These are phyloP conservation scores for Heliconius charithonia DNA, from an alignment of 2,888 invertebrate species.

Conservation along the genomic window DNA sequence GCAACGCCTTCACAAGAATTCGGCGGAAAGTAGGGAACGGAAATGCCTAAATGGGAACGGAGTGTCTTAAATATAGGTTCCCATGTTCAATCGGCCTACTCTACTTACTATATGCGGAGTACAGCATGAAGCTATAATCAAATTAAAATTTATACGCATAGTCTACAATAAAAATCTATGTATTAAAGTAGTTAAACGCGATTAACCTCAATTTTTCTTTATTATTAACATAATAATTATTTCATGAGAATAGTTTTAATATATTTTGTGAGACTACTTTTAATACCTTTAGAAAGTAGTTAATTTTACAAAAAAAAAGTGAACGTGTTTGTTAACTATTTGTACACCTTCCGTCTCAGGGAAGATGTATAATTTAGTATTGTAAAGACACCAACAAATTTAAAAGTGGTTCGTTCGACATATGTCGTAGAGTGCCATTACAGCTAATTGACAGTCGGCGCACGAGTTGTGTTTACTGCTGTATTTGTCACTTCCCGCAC, in stretches of 20 bases:
- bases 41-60: no score
- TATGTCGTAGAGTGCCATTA: slow-evolving; percentile 76
- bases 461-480: slow-evolving; percentile 69
- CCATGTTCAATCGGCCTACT: no score
- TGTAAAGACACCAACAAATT: slow-evolving; percentile 74
- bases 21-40: no score
- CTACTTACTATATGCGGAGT: no score
- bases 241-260: background rate
- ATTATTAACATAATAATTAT: slow-evolving; percentile 1
- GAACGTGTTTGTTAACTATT: slow-evolving; percentile 1
- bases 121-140: background rate
- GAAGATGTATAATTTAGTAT: slow-evolving; percentile 66
- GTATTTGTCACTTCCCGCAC: slow-evolving; percentile 78
- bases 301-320: slow-evolving; percentile 15
- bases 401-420: slow-evolving; percentile 70
- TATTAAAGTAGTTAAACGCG: slow-evolving; percentile 4
- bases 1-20: no score
- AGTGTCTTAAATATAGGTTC: no score
- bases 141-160: slow-evolving; percentile 6
- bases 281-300: slow-evolving; percentile 6
- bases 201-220: background rate
- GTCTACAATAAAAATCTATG: slow-evolving; percentile 4
- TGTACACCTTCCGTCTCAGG: slow-evolving; percentile 32
- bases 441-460: slow-evolving; percentile 74
- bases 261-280: slow-evolving; percentile 13